These are phyloP conservation scores for Hemiscyllium ocellatum DNA, from an alignment of 2,113 vertebrate species.

Conservation along the genomic window DNA sequence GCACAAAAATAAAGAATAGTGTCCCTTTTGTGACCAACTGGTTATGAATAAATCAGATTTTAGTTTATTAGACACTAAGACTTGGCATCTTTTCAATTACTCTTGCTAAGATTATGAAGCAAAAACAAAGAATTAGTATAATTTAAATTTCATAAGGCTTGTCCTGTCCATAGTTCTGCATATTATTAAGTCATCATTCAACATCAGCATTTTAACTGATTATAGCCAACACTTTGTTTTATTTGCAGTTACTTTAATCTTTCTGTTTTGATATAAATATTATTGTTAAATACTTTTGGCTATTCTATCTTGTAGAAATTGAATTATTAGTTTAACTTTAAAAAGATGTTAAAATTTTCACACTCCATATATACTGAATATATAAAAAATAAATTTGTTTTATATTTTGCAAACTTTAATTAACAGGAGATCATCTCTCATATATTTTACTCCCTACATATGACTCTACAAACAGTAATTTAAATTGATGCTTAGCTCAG, in stretches of 20 bases:
- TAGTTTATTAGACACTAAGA: background rate
- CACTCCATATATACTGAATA: background rate
- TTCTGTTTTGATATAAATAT: background rate
- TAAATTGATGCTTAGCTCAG: background rate
- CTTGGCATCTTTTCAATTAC: background rate
- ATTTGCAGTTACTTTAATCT: background rate
- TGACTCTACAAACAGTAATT: background rate
- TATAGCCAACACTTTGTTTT: background rate
- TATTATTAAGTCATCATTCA: background rate
- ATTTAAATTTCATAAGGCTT: background rate
- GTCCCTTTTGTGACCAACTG: background rate
- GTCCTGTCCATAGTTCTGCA: background rate
- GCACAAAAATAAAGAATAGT: background rate
- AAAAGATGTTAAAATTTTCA: background rate
- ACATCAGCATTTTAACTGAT: background rate
- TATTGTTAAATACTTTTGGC: background rate
- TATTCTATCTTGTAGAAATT: background rate
- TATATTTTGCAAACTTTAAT: background rate
- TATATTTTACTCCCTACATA: background rate
- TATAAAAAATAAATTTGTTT: background rate
- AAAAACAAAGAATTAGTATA: background rate
- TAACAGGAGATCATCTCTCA: background rate
- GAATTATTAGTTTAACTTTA: background rate
- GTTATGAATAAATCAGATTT: background rate
- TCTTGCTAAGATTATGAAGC: background rate